phyloP scores from a whole-genome alignment of 1,140 invertebrate species.

The Zaprionus tsacasi region DNA sequence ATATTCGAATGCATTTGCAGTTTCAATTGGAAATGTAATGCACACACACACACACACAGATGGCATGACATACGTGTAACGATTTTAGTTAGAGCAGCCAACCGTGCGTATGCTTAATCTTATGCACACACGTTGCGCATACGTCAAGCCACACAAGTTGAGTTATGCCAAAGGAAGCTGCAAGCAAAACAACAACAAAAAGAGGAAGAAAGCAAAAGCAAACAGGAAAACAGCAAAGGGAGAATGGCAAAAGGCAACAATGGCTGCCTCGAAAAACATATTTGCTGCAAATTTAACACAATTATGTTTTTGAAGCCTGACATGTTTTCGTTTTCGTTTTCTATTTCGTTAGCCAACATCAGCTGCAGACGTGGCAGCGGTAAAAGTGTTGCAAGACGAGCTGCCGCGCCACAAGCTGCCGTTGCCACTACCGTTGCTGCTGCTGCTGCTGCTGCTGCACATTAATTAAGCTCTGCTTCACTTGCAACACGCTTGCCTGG shows the following conservation, averaged over 20 bases:
- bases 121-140: slow-evolving; percentile 58
- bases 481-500: slow-evolving; percentile 29
- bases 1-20: slow-evolving; percentile 32
- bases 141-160: slow-evolving; percentile 74
- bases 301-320: slow-evolving; percentile 59
- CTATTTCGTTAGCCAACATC: slow-evolving; percentile 48
- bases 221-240: slow-evolving; percentile 5
- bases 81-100: slow-evolving; percentile 42
- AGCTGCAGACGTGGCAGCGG: slow-evolving; percentile 29
- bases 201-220: slow-evolving; percentile 28
- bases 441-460: slow-evolving; percentile 17
- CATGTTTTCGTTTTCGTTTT: slow-evolving; percentile 57
- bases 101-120: slow-evolving; percentile 70
- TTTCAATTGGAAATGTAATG: slow-evolving; percentile 15
- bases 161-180: slow-evolving; percentile 40
- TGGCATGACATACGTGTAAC: slow-evolving; percentile 45
- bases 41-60: slow-evolving; percentile 8
- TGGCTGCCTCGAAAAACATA: slow-evolving; percentile 45
- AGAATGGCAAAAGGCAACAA: slow-evolving; percentile 12
- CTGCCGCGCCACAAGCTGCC: slow-evolving; percentile 31
- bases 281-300: slow-evolving; percentile 60
- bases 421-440: background rate
- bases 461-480: slow-evolving; percentile 59
- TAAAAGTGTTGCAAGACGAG: slow-evolving; percentile 54
- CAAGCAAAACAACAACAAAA: background rate